Evolutionary conservation across 1,140 invertebrate genomes (phyloP).

Genomic region (Zaprionus vittiger): DNA sequence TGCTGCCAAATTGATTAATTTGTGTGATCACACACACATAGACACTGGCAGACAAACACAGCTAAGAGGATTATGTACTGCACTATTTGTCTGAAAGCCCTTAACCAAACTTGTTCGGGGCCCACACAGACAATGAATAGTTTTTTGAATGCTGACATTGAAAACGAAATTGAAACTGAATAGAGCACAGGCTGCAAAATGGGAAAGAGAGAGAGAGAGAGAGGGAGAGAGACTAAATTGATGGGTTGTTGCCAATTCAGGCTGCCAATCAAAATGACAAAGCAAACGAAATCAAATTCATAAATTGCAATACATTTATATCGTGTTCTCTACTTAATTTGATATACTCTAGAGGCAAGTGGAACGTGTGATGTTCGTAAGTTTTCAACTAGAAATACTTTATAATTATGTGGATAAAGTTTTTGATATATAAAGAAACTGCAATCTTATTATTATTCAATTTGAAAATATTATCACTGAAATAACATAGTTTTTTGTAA

Average conservation of each 20-base stretch:
- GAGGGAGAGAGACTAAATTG: constrained; percentile 19
- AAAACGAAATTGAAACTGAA: constrained; percentile 35
- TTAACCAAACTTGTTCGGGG: not conserved
- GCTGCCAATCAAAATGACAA: constrained; percentile 75
- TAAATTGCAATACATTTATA: constrained; percentile 61
- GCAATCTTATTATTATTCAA: no score
- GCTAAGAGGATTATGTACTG: constrained; percentile 21
- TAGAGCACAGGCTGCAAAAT: not conserved
- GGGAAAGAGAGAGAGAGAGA: not conserved
- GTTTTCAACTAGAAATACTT: not conserved
- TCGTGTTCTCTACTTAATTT: constrained; percentile 18
- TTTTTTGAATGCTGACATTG: constrained; percentile 29
- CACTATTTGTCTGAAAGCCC: constrained; percentile 8
- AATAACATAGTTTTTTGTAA: no score
- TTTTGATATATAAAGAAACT: no score
- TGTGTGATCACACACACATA: constrained; percentile 17
- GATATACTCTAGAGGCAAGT: constrained; percentile 22
- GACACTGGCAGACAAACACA: constrained; percentile 21
- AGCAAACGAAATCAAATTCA: constrained; percentile 71
- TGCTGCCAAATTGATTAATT: constrained; percentile 63
- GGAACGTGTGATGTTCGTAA: not conserved
- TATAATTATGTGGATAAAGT: not conserved
- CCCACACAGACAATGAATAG: constrained; percentile 19
- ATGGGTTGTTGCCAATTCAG: constrained; percentile 67
- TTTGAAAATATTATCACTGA: no score